Evolutionary conservation across 2,888 invertebrate genomes (phyloP).

Genomic region (Eupithecia pulchellata): DNA sequence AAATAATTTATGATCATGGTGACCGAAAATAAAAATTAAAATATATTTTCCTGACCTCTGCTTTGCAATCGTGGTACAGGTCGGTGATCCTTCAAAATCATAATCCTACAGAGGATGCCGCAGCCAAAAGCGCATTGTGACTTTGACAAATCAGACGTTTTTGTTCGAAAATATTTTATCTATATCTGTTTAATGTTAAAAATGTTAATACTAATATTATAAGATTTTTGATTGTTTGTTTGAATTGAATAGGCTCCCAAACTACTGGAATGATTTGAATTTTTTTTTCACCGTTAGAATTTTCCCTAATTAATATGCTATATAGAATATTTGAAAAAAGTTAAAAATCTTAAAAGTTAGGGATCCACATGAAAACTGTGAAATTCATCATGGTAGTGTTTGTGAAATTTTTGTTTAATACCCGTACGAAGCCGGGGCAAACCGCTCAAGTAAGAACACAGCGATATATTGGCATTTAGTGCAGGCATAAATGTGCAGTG

Average conservation of each 20-base stretch:
- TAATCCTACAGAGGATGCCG: constrained; percentile 69
- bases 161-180: not conserved
- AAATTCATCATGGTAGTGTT: too few relatives aligned
- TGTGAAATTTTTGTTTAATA: not conserved
- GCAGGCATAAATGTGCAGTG: not conserved
- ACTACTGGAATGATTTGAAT: too few relatives aligned
- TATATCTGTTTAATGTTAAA: too few relatives aligned
- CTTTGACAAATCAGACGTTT: constrained; percentile 14
- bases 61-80: constrained; percentile 34
- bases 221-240: too few relatives aligned
- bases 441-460: not conserved
- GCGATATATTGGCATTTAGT: not conserved
- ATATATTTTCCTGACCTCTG: not conserved
- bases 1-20: not conserved
- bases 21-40: not conserved
- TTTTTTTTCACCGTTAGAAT: too few relatives aligned
- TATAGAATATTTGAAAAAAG: too few relatives aligned
- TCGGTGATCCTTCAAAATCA: constrained; percentile 71
- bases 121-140: constrained; percentile 37
- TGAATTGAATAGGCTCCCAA: too few relatives aligned
- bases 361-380: too few relatives aligned
- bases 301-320: too few relatives aligned
- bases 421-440: too few relatives aligned
- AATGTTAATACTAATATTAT: too few relatives aligned
- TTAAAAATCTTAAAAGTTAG: too few relatives aligned